These are phyloP conservation scores for Macrobrachium nipponense DNA, from an alignment of 1,140 invertebrate genomes.

Conservation along the genomic window DNA sequence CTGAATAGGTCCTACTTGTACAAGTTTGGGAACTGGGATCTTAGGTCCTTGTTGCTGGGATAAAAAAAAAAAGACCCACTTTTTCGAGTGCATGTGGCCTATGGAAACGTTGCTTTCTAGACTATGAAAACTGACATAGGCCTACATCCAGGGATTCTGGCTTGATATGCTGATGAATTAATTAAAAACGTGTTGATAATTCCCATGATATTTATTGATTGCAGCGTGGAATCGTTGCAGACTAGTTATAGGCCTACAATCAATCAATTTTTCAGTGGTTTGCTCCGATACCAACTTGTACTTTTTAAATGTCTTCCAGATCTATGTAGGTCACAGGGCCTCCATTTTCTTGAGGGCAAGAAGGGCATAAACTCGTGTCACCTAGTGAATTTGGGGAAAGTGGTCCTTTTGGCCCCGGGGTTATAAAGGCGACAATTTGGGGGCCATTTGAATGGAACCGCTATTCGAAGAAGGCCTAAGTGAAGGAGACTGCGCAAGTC, in stretches of 20 bases:
- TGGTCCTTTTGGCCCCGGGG: no score
- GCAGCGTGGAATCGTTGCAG: no score
- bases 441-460: slow-evolving; percentile 14
- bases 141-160: no score
- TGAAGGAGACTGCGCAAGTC: not conserved
- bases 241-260: no score
- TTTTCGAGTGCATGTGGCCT: no score
- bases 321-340: slow-evolving; percentile 26
- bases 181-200: no score
- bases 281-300: slow-evolving; percentile 11
- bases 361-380: slow-evolving; percentile 23
- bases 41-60: slow-evolving; percentile 11
- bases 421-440: no score
- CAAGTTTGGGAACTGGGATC: not conserved
- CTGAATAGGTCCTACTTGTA: slow-evolving; percentile 25
- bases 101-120: no score
- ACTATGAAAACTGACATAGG: no score
- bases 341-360: slow-evolving; percentile 11
- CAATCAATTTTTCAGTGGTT: not conserved
- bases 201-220: no score
- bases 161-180: no score
- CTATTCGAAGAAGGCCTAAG: slow-evolving; percentile 26
- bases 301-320: slow-evolving; percentile 57
- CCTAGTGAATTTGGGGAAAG: no score
- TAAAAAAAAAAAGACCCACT: not conserved